Base-by-base conservation (phyloP, 2,113 vertebrate genomes). In the Lycaon pictus region DNA sequence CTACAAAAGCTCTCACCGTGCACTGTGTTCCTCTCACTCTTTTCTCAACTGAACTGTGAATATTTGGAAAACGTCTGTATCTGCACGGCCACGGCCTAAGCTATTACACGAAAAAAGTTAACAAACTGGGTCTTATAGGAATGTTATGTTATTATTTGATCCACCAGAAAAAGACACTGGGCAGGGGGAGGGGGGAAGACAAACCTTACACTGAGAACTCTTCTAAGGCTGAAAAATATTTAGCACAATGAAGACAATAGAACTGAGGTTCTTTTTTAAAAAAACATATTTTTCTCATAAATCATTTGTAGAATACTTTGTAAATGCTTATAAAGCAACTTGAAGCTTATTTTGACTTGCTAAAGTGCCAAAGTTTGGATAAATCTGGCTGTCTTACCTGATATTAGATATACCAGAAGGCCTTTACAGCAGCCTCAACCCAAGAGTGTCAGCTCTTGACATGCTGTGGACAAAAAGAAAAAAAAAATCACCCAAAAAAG, bases 161-260 rank as follows among this genome's bases (percentile, higher is more conserved):
- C 17, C 35, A 71, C 27, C 17, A 17, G 81, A 88, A 90, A 85
- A 93, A 92, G 29, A 48, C 4, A 53, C 15, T 2, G 58, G 43
- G 7, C 1, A 5, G 43, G 43, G 43, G 43, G 43, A 1, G 43
- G 43, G 43, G 16, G 20, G 56, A 51, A 19, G 88, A 84, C n/a
- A 87, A 95, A 11, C 29, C 16, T 77, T 65, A 71, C 63, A 55
- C 32, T 55, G 56, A 60, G 48, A 56, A 62, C n/a, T 91, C 94
- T 93, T 17, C 53, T 62, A 65, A 65, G 19, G n/a, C 86, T 87
- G 16, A 88, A 94, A 92, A 67, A 65, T 80, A 88, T 29, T 93
- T 71, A 95, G 48, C 56, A 25, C 53, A 93, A 17, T 65, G 56
- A 92, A 56, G 35, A 88, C 65, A 81, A 81, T 1, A 92, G 80